Evolutionary conservation across 2,113 vertebrate species (phyloP).

Genomic region (Myotis yumanensis): DNA sequence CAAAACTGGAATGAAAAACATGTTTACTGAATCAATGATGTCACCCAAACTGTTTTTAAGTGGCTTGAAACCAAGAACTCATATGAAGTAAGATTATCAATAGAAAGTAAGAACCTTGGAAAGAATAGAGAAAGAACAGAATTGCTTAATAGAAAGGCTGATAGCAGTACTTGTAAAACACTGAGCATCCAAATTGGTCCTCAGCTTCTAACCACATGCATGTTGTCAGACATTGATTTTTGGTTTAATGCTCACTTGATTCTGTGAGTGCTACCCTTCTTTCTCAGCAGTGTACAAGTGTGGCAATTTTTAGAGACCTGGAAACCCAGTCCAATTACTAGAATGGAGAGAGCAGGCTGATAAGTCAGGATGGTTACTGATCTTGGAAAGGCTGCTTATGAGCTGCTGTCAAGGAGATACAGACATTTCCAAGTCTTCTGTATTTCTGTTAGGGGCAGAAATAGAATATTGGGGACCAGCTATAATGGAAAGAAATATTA

Average conservation of each 20-base stretch:
- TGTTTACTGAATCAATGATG: background rate
- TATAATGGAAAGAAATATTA: too few species aligned
- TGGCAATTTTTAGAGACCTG: background rate
- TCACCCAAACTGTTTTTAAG: background rate
- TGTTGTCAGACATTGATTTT: background rate
- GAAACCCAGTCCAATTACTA: background rate
- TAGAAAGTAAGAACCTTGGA: background rate
- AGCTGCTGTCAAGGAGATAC: background rate
- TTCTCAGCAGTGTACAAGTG: background rate
- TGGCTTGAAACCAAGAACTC: background rate
- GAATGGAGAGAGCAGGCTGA: background rate
- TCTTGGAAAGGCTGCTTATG: background rate
- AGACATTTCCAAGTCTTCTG: background rate
- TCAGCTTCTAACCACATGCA: background rate
- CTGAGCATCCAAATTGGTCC: background rate
- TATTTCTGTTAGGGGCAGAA: too few species aligned
- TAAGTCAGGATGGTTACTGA: background rate
- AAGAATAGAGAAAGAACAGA: background rate
- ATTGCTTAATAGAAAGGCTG: background rate
- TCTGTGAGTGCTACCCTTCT: background rate
- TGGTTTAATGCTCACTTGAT: background rate
- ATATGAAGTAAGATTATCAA: background rate
- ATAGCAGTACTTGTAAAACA: background rate
- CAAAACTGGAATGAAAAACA: background rate
- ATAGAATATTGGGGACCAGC: too few species aligned